These are phyloP conservation scores for Trilocha varians DNA, from an alignment of 2,888 invertebrate species.

Conservation along the genomic window DNA sequence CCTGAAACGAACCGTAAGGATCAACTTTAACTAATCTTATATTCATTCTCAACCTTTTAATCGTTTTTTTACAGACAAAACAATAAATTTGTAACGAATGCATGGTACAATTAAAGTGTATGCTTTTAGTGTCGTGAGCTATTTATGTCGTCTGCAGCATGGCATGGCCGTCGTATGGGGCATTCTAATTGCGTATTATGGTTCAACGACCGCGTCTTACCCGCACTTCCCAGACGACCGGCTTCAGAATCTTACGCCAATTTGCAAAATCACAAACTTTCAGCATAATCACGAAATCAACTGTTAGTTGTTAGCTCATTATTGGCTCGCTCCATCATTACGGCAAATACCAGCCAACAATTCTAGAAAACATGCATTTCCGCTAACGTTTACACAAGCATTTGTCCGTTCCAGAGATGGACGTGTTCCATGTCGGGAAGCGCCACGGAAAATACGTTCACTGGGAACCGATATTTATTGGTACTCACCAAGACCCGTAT, in stretches of 20 bases:
- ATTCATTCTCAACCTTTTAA: background rate
- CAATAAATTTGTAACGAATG: conserved; percentile 13
- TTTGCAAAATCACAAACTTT: conserved; percentile 49
- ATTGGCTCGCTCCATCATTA: background rate
- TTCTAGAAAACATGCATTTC: background rate
- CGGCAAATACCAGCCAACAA: background rate
- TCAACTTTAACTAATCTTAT: background rate
- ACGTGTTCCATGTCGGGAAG: conserved; percentile 89
- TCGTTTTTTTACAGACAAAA: background rate
- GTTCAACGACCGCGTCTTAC: conserved; percentile 57
- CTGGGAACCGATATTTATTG: conserved; percentile 96
- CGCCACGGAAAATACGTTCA: conserved; percentile 83
- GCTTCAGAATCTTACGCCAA: conserved; percentile 44
- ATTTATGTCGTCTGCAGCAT: conserved; percentile 60
- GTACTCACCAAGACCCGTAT: conserved; percentile 88
- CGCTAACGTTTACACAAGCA: background rate
- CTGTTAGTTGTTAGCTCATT: background rate
- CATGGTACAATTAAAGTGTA: conserved; percentile 53
- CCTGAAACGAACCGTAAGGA: conserved; percentile 76
- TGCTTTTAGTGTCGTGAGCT: conserved; percentile 50
- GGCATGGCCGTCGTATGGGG: conserved; percentile 56
- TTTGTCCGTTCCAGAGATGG: conserved; percentile 62
- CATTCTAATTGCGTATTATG: conserved; percentile 71
- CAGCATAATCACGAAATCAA: conserved; percentile 12
- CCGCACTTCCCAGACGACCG: conserved; percentile 40